Conservation (phyloP, 2,888 invertebrate genomes). For the Ecliptopera silaceata region DNA sequence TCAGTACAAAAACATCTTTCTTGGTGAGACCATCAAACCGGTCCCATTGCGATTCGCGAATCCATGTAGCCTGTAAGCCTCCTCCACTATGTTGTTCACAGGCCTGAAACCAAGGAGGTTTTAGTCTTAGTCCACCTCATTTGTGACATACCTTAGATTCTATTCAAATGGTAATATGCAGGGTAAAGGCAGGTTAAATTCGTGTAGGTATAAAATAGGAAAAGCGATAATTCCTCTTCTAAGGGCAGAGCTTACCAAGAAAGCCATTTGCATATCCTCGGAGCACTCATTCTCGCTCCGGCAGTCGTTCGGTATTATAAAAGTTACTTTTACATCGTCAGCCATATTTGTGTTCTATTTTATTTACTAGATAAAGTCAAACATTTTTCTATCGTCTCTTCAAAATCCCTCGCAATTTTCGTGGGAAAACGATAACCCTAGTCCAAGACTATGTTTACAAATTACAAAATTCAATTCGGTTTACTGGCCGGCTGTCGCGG, state of each 20-base stretch:
- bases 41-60: slow-evolving; percentile 84
- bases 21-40: slow-evolving; percentile 83
- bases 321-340: slow-evolving; percentile 72
- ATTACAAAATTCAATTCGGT: no score
- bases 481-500: no score
- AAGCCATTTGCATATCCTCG: slow-evolving; percentile 84
- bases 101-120: slow-evolving; percentile 61
- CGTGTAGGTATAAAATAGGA: neutral
- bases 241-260: slow-evolving; percentile 68
- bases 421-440: slow-evolving; percentile 29
- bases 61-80: slow-evolving; percentile 85
- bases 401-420: no score
- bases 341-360: slow-evolving; percentile 48
- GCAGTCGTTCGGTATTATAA: slow-evolving; percentile 80
- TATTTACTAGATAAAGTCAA: slow-evolving; percentile 2
- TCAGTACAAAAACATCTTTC: slow-evolving; percentile 90
- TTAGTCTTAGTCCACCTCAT: neutral
- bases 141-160: neutral
- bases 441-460: neutral
- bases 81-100: slow-evolving; percentile 81
- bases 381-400: no score
- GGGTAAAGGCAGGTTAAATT: neutral
- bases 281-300: slow-evolving; percentile 78
- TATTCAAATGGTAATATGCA: neutral
- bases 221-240: neutral